Conservation (phyloP, 1,140 invertebrate genomes). For the Nilaparvata lugens region DNA sequence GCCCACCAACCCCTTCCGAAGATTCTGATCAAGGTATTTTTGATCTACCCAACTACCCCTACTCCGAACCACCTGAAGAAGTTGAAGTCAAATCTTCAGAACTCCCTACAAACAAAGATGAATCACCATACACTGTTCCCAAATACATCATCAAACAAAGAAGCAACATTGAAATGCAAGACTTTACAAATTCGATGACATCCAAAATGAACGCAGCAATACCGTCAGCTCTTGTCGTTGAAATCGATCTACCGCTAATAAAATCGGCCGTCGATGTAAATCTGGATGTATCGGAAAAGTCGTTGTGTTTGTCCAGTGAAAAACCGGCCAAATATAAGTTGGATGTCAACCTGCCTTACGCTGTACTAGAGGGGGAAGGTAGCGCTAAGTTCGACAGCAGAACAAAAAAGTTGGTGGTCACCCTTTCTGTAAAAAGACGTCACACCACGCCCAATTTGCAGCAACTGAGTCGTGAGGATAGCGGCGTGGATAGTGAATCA, state of each 20-base stretch:
- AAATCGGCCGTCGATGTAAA: slow-evolving; percentile 60
- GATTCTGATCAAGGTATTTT: slow-evolving; percentile 32
- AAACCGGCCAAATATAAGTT: slow-evolving; percentile 74
- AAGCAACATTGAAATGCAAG: slow-evolving; percentile 70
- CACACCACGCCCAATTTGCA: slow-evolving; percentile 28
- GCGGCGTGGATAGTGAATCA: slow-evolving; percentile 62
- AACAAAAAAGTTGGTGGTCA: slow-evolving; percentile 59
- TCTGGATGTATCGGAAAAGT: slow-evolving; percentile 72
- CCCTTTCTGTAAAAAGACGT: slow-evolving; percentile 53
- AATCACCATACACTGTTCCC: slow-evolving; percentile 52
- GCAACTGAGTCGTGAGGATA: slow-evolving; percentile 50
- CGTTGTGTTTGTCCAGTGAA: slow-evolving; percentile 57
- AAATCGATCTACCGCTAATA: slow-evolving; percentile 70
- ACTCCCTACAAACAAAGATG: slow-evolving; percentile 19
- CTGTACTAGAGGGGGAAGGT: slow-evolving; percentile 64
- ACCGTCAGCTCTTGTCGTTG: slow-evolving; percentile 68
- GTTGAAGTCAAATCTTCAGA: neutral
- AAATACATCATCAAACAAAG: slow-evolving; percentile 75
- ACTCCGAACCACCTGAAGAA: slow-evolving; percentile 14
- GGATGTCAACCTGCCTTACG: slow-evolving; percentile 65
- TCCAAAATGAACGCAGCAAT: slow-evolving; percentile 59
- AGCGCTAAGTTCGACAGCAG: slow-evolving; percentile 78
- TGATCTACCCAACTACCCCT: slow-evolving; percentile 25
- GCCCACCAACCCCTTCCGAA: slow-evolving; percentile 23
- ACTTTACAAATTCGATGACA: slow-evolving; percentile 60